Evolutionary conservation across 2,888 invertebrate species (phyloP), one percentile per base, ranked within the genome.

Genomic region (Dryococelus australis): DNA sequence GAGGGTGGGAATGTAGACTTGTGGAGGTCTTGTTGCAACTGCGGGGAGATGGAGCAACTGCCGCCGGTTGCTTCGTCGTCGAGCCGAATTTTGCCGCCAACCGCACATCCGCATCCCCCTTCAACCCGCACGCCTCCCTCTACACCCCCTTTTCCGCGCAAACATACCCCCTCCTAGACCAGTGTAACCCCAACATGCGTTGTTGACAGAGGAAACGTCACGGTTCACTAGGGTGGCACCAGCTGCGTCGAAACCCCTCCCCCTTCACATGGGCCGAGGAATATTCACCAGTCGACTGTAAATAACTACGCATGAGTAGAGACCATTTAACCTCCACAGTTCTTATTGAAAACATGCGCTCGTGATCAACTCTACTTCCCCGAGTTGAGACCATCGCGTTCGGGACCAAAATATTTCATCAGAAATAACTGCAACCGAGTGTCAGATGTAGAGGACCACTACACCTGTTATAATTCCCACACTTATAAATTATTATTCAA

Each of bases 181-280:
- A 65, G 65, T 24, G 65, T n/a, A n/a, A 65, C 65, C 65, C 24
- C 6, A 65, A 65, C 65, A 65, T n/a, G 65, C 65, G 65, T 65
- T 65, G 65, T 65, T 65, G 65, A 65, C 65, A n/a, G 65, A 65
- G 65, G 65, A 65, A n/a, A 65, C 65, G 65, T n/a, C 65, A 65
- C 24, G 65, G n/a, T n/a, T 20, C 24, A n/a, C 65, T 65, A 65
- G 65, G 65, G 24, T 20, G 6, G 65, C 65, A 20, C 65, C 65
- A 65, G 65, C 20, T 65, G 65, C 65, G 8, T 3, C 65, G 13
- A 3, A 20, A 47, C 47, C 10, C n/a, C 65, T 3, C n/a, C 6
- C 47, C 47, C 65, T 24, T 0, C 51, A 20, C 12, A 1, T 65
- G 13, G n/a, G 24, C 65, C 65, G 8, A 12, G 65, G 16, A n/a